Base-by-base conservation (phyloP, 2,888 invertebrate species). In the Leistus spinibarbis region DNA sequence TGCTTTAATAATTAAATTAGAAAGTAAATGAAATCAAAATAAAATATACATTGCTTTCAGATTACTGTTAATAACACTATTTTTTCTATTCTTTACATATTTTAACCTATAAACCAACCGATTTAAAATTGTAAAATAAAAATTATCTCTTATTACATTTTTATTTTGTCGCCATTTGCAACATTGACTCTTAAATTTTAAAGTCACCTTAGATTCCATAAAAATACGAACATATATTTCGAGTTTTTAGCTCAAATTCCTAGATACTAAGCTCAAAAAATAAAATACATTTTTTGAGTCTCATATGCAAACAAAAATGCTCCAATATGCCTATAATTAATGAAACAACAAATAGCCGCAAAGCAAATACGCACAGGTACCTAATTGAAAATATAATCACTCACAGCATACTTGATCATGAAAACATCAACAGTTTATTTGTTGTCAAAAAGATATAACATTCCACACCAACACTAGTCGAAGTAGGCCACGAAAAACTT, bases 401-500 rank as follows among this genome's bases (percentile, higher is more conserved):
- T n/a, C 40, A 40, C 40, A 40, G 40, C 40, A 40, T 40, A 40
- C 40, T 7, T 40, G 40, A 40, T 40, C 40, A 40, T 2, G 40
- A 13, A 40, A 40, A 40, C 40, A 40, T 40, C 40, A 40, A 40
- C 40, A 40, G 40, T 40, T n/a, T 40, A 13, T 40, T 40, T 40
- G 40, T 40, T 40, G 40, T 40, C 40, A 40, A 40, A 40, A 40
- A 40, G 10, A 40, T 27, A 27, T 40, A 40, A 40, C 40, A 40
- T 40, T 40, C 40, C 40, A 40, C 40, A 40, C 7, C 40, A 40
- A 7, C 40, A 10, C 40, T 40, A 40, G 40, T 7, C 40, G 40
- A 57, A 57, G 57, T 57, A 57, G 57, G 57, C 20, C 57, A 20
- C 20, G 20, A 17, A 57, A 57, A 20, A 57, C 57, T 57, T 57